Percentiles rank a stretch among this genome's conserved stretches.
These are phyloP conservation scores for Ptiloglossa arizonensis DNA, from an alignment of 1,140 invertebrate species.

Conservation along the genomic window DNA sequence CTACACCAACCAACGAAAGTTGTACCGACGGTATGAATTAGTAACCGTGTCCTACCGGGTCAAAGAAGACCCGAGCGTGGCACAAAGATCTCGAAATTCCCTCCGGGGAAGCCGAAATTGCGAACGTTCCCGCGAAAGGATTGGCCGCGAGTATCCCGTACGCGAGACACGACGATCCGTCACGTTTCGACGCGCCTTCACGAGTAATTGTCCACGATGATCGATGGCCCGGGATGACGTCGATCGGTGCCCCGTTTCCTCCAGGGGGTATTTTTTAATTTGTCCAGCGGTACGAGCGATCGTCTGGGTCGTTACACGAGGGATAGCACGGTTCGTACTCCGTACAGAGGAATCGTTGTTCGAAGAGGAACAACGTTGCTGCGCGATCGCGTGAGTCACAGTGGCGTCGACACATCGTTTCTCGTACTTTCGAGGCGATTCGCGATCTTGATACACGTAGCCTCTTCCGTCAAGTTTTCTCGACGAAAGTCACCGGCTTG, in stretches of 20 bases:
- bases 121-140: no score
- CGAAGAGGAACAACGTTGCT: slow-evolving; percentile 10
- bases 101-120: no score
- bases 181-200: neutral
- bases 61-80: no score
- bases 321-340: neutral
- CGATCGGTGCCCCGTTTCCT: neutral
- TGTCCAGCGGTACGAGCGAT: neutral
- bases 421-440: slow-evolving; percentile 5
- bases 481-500: neutral
- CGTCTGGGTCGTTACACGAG: neutral
- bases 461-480: no score
- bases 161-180: neutral
- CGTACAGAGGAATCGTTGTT: slow-evolving; percentile 27
- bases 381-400: slow-evolving; percentile 30
- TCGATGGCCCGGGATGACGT: neutral
- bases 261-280: slow-evolving; percentile 5
- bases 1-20: no score
- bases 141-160: neutral
- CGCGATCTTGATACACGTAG: neutral
- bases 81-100: no score
- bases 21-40: no score
- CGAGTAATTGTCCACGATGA: neutral
- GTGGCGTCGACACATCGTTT: neutral
- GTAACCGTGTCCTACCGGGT: no score